Evolutionary conservation across 2,888 invertebrate genomes (phyloP), one percentile per base, ranked within the genome.

Genomic region (Ophioninae sp.): DNA sequence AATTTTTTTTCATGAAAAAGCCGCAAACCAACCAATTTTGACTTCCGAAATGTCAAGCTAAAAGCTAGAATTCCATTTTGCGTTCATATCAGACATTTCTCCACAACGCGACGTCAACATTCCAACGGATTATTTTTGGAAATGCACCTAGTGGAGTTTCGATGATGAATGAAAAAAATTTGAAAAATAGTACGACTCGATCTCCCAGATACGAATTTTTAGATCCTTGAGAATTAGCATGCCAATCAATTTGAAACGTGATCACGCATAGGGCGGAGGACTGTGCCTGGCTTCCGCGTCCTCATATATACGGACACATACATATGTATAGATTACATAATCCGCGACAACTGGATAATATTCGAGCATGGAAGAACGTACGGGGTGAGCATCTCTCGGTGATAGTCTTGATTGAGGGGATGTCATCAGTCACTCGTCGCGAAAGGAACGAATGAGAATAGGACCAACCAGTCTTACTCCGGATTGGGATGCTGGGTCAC

Each of bases 351-450:
- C 74, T 86, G 85, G 86, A 86, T 86, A 86, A 87, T 86, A 87
- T 86, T 86, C 82, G 79, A 86, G 84, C 81, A 69, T 82, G 80
- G 79, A 86, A 87, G 87, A 88, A 89, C 87, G 84, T 86, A 85
- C 78, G 68, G 77, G 75, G 74, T 51, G 68, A 72, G 81, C 23
- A 37, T 58, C 74, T 44, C 69, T 77, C 73, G 79, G 82, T 82
- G 84, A 80, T 86, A 83, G 39, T 72, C 67, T 90, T 91, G 92
- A 92, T 92, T 89, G 91, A 91, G 87, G 89, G 90, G 89, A 86
- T 89, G 89, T 88, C 92, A 92, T 92, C 91, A 91, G 90, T 92
- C 91, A 91, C 87, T 65, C 81, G 81, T 74, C 78, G 20, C 71
- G 73, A 37, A 20, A 68, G 81, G 82, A 74, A 88, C 51, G 65